phyloP scores from a whole-genome alignment of 2,888 invertebrate species.

The Brachypalpus laphriformis region DNA sequence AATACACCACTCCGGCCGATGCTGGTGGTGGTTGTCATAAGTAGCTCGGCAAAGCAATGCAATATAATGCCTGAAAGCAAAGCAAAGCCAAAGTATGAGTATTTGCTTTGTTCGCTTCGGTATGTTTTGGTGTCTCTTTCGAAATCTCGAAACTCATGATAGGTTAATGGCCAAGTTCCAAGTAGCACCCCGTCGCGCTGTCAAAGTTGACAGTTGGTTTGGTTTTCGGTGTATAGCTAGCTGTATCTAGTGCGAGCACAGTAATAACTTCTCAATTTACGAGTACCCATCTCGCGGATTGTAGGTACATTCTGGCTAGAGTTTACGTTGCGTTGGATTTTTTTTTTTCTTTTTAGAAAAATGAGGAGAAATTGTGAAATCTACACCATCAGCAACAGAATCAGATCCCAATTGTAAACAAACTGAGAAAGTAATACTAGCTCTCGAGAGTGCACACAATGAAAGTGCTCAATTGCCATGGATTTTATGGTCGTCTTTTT shows the following conservation, averaged over 20 bases:
- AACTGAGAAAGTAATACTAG: slow-evolving; percentile 9
- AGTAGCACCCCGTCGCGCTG: slow-evolving; percentile 37
- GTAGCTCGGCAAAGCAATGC: neutral
- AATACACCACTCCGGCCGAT: slow-evolving; percentile 1
- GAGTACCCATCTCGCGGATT: neutral
- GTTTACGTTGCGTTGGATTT: neutral
- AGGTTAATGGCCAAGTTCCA: slow-evolving; percentile 58
- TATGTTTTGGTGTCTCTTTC: slow-evolving; percentile 24
- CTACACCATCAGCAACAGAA: slow-evolving; percentile 5
- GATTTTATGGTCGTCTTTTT: slow-evolving; percentile 24
- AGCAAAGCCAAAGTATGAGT: neutral
- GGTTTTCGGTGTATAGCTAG: neutral
- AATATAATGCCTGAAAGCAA: neutral
- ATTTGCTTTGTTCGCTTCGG: slow-evolving; percentile 9
- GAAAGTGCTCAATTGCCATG: slow-evolving; percentile 32
- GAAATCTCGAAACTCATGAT: slow-evolving; percentile 40
- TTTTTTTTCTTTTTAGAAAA: slow-evolving; percentile 16
- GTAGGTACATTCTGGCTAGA: neutral
- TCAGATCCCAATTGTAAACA: slow-evolving; percentile 7
- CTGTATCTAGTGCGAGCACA: neutral
- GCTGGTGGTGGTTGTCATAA: neutral
- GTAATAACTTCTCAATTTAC: slow-evolving; percentile 31
- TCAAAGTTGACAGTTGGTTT: slow-evolving; percentile 35
- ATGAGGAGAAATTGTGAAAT: slow-evolving; percentile 59
- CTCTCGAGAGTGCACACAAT: neutral